phyloP scores from a whole-genome alignment of 2,888 invertebrate species.

The Caenorhabditis becei region DNA sequence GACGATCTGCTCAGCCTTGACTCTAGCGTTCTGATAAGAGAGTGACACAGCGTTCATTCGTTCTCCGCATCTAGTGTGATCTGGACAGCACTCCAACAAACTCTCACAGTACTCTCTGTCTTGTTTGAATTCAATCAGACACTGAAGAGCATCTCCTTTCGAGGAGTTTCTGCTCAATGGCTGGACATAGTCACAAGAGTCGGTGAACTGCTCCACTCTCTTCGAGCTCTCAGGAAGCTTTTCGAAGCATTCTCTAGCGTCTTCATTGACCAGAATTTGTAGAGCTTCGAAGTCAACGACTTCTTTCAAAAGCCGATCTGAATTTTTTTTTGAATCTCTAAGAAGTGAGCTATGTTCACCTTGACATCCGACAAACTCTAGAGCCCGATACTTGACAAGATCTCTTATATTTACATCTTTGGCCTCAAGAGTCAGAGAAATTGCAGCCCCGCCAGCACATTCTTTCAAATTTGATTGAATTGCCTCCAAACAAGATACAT shows the following conservation, averaged over 20 bases:
- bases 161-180: conserved; percentile 57
- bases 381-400: conserved; percentile 62
- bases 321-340: too few species aligned
- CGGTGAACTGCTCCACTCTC: conserved; percentile 59
- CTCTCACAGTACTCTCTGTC: conserved; percentile 70
- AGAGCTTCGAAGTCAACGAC: conserved; percentile 72
- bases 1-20: conserved; percentile 68
- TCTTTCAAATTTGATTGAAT: conserved; percentile 63
- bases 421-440: conserved; percentile 63
- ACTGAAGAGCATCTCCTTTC: conserved; percentile 64
- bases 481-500: conserved; percentile 65
- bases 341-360: conserved; percentile 29
- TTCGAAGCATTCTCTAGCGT: conserved; percentile 72
- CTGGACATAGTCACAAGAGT: conserved; percentile 62
- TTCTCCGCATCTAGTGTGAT: conserved; percentile 72
- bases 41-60: conserved; percentile 73
- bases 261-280: conserved; percentile 69
- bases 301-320: conserved; percentile 67
- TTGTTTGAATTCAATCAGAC: conserved; percentile 68
- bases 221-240: conserved; percentile 65
- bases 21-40: conserved; percentile 69
- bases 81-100: conserved; percentile 72
- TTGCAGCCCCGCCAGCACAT: conserved; percentile 68
- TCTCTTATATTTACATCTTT: conserved; percentile 67
- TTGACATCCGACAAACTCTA: conserved; percentile 68